A percentile compares a stretch with the other conserved stretches of the same genome.
These are phyloP conservation scores for Pelochelys cantorii DNA, from an alignment of 2,797 vertebrate species.

Conservation along the genomic window DNA sequence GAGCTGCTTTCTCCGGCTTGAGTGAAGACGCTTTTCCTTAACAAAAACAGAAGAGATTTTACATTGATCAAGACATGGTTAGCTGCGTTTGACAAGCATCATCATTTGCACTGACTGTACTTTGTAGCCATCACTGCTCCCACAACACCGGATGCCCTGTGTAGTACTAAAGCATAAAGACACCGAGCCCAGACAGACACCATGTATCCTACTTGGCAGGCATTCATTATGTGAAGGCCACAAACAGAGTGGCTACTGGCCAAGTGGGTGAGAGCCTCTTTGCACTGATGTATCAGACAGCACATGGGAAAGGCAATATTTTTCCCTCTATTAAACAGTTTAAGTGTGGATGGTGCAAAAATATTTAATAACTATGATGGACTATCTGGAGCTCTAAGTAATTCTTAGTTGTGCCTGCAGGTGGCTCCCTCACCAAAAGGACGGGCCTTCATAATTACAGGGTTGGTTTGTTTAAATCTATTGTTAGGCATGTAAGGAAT, in stretches of 20 bases:
- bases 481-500: neutral
- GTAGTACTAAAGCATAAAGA: neutral
- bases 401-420: neutral
- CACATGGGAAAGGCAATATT: neutral
- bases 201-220: neutral
- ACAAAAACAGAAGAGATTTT: neutral
- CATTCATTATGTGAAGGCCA: neutral
- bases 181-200: neutral
- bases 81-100: neutral
- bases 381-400: neutral
- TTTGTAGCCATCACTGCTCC: neutral
- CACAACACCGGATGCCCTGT: neutral
- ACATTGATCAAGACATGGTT: neutral
- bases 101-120: neutral
- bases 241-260: neutral
- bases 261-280: neutral
- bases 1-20: neutral
- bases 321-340: neutral
- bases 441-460: neutral
- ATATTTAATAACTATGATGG: neutral
- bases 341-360: neutral
- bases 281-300: neutral
- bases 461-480: neutral
- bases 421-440: slow-evolving; percentile 15
- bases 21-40: slow-evolving; percentile 12